These are phyloP conservation scores for Panagrolaimus sp. DNA, from an alignment of 1,140 invertebrate species.

Conservation along the genomic window DNA sequence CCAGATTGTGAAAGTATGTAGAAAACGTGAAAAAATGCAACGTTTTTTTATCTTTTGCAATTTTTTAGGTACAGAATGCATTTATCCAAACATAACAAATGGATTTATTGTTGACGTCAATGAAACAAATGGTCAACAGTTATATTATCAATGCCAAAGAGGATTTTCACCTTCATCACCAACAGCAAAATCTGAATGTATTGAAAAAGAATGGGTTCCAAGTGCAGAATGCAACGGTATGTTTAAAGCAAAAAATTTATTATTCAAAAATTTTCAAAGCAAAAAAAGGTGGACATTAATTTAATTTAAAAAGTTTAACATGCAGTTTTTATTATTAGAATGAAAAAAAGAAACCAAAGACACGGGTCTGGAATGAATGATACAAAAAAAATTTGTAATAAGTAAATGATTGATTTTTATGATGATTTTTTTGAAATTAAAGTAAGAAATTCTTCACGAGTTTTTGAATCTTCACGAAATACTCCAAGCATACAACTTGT, in stretches of 20 bases:
- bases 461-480: constrained; percentile 95
- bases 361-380: background rate
- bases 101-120: background rate
- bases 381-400: background rate
- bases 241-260: background rate
- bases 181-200: background rate
- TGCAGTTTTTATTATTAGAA: background rate
- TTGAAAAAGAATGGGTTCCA: background rate
- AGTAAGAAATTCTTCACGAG: constrained; percentile 91
- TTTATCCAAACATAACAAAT: constrained; percentile 3
- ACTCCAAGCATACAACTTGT: constrained; percentile 99
- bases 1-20: background rate
- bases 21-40: constrained; percentile 1
- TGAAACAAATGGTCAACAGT: too few species aligned
- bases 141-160: too few species aligned
- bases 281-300: background rate
- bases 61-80: constrained; percentile 5
- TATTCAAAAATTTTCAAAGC: constrained; percentile 2
- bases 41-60: background rate
- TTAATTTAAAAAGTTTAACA: background rate
- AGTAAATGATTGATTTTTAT: background rate
- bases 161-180: too few species aligned
- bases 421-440: constrained; percentile 63
- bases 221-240: background rate
- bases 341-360: background rate